Base-by-base conservation (phyloP, 2,888 invertebrate species). In the Pachycephus smyrnensis region DNA sequence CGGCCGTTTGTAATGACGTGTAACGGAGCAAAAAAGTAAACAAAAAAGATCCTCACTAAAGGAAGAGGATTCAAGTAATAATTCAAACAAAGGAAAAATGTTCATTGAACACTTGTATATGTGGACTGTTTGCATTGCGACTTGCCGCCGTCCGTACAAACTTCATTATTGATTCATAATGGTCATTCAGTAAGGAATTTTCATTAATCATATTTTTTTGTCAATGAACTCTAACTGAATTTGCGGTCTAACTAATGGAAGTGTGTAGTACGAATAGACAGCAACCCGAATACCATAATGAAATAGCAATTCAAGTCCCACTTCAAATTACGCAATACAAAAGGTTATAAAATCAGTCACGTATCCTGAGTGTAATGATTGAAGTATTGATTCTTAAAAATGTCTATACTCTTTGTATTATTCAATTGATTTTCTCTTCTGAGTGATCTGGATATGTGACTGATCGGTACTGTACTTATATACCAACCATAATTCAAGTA, bases 191-290 rank as follows among this genome's bases (percentile, higher is more conserved):
- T 11, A 9, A 23, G 11, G 31, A 71, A 71, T 31, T 71, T 71
- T 33, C 33, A 71, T 69, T 3, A 6, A 4, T 33, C 33, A 33
- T 33, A 33, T 23, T 23, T 23, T 9, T 23, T 55, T 9, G 0
- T 12, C 4, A 11, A n/a, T 30, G 11, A 40, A 35, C 68, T 37
- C 40, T 77, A 86, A 86, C 86, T 86, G 86, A 86, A 85, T 81
- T 86, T 87, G 86, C 86, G 85, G 85, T 80, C 33, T 69, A 68
- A 23, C 30, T 77, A 76, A 30, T 55, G 71, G 33, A 71, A 71
- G 33, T 71, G 23, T 33, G 23, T 71, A 76, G 75, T 76, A 73
- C 75, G 75, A 75, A 71, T 75, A 73, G 73, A 68, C 76, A 78
- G 75, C 75, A 73, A 73, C 73, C 78, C 73, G 78, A 36, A 78